Conservation (phyloP, 2,888 invertebrate species). For the Andricus quercusramuli region DNA sequence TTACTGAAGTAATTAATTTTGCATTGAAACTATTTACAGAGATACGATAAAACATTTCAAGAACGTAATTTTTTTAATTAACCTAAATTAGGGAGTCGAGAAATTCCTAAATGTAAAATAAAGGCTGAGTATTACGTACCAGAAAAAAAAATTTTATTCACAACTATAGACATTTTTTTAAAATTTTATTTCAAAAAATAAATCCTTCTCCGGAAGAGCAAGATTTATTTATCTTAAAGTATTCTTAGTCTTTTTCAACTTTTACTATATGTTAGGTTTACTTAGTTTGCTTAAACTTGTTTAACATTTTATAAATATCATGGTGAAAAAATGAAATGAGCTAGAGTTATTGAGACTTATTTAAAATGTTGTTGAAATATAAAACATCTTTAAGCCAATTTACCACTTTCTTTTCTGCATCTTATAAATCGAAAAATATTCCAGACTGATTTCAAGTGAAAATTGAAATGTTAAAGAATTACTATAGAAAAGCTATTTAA, state of each 20-base stretch:
- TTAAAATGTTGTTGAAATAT: not conserved
- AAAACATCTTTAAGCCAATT: not conserved
- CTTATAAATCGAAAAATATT: conserved; percentile 6
- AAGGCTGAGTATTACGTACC: not conserved
- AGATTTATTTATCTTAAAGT: too few species aligned
- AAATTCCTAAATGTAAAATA: not conserved
- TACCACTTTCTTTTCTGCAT: conserved; percentile 21
- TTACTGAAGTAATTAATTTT: not conserved
- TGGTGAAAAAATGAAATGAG: not conserved
- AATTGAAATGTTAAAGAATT: not conserved
- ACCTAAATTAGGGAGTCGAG: not conserved
- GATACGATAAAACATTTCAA: not conserved
- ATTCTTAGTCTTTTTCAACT: too few species aligned
- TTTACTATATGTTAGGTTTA: too few species aligned
- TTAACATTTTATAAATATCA: not conserved
- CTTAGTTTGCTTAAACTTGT: not conserved
- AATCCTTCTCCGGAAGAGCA: too few species aligned
- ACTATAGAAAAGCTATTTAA: not conserved
- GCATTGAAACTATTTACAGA: not conserved
- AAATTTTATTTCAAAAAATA: too few species aligned
- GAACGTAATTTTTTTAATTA: not conserved
- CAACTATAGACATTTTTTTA: too few species aligned
- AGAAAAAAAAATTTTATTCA: not conserved
- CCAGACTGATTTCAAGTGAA: not conserved
- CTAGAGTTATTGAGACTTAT: not conserved